phyloP scores from a whole-genome alignment of 2,888 invertebrate species.

The Tetrapedia diversipes region DNA sequence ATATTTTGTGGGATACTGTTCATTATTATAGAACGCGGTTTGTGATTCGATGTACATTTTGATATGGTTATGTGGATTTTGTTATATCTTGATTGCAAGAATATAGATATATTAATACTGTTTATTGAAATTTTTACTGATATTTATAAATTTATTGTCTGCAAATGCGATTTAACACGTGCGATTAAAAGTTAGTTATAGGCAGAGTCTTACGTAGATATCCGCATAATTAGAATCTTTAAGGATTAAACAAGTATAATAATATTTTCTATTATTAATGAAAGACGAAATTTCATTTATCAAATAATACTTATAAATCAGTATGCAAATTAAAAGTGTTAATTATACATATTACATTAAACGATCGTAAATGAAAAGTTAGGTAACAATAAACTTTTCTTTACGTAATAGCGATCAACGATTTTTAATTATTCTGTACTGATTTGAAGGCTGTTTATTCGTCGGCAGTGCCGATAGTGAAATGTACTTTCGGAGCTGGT shows the following conservation, averaged over 20 bases:
- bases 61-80: too few relatives aligned
- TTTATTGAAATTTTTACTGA: too few relatives aligned
- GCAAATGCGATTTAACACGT: too few relatives aligned
- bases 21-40: not conserved
- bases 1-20: not conserved
- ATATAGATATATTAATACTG: too few relatives aligned
- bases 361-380: conserved; percentile 4
- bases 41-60: not conserved
- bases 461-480: conserved; percentile 56
- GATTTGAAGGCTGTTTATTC: conserved; percentile 62
- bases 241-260: too few relatives aligned
- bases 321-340: not conserved
- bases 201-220: too few relatives aligned
- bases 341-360: not conserved
- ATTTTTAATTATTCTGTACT: conserved; percentile 50
- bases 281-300: too few relatives aligned
- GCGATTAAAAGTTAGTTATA: too few relatives aligned
- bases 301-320: not conserved
- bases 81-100: too few relatives aligned
- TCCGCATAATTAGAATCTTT: too few relatives aligned
- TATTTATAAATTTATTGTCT: too few relatives aligned
- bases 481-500: conserved; percentile 65
- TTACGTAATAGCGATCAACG: conserved; percentile 46
- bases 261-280: too few relatives aligned
- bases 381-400: conserved; percentile 22